These are phyloP conservation scores for Aeoliscus strigatus DNA, from an alignment of 2,797 vertebrate species.

Conservation along the genomic window DNA sequence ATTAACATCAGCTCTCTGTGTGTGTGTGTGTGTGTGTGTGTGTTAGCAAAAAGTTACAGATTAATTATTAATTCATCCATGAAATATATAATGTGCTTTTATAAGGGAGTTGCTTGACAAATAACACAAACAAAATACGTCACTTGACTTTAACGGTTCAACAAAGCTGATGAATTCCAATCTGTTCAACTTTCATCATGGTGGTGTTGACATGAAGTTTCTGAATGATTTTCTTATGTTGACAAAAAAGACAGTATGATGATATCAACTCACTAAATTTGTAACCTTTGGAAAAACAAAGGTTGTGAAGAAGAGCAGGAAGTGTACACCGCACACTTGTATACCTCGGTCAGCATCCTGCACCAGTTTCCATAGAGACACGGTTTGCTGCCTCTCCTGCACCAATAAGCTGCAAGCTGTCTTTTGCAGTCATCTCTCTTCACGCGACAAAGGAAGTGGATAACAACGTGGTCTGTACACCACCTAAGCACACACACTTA, in stretches of 20 bases:
- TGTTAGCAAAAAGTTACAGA: no score
- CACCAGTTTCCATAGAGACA: slow-evolving; percentile 52
- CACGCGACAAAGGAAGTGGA: slow-evolving; percentile 42
- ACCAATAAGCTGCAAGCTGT: slow-evolving; percentile 60
- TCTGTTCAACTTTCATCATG: no score
- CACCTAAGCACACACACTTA: slow-evolving; percentile 27
- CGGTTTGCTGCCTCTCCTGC: slow-evolving; percentile 6
- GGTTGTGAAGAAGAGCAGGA: slow-evolving; percentile 60
- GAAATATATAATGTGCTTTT: no score
- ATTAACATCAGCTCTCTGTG: no score
- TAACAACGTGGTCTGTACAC: slow-evolving; percentile 14
- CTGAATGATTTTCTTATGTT: not conserved
- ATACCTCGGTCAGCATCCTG: slow-evolving; percentile 47
- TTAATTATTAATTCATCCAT: no score
- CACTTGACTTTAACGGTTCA: no score
- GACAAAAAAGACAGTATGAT: slow-evolving; percentile 1
- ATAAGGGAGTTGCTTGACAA: no score
- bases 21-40: no score
- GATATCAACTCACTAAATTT: not conserved
- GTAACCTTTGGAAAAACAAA: slow-evolving; percentile 5
- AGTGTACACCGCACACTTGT: slow-evolving; percentile 64
- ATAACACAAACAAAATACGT: no score
- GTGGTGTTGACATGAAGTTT: no score
- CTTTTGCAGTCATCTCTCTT: slow-evolving; percentile 17
- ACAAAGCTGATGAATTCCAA: no score